Evolutionary conservation across 64 coral and sea anemone genomes (phyloP), one percentile per base, ranked within the genome.

Genomic region (Stichodactyla mertensii): DNA sequence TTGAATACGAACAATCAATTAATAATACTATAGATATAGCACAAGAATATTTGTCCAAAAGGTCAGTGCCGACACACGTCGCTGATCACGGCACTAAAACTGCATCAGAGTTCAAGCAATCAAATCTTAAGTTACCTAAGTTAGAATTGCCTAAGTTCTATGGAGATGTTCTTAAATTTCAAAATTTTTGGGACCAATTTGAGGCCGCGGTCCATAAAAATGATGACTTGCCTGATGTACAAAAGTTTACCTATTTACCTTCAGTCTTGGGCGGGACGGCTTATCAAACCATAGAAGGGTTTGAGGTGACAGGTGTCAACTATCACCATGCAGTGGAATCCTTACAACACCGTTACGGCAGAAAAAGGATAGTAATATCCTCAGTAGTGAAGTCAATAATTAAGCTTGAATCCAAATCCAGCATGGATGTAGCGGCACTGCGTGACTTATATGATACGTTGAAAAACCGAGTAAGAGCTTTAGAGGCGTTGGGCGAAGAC

Each of bases 201-300:
- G 79, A 86, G 51, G 88, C 91, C 4, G 83, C 87, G 16, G 83
- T 89, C 5, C 87, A 93, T 64, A 77, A 93, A 16, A 89, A 89
- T 58, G 60, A 77, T 11, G n/a, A 82, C 18, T 52, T 90, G 10
- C 85, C 88, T 7, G 55, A 51, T 0, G 88, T 94, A 6, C 81
- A 90, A 31, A 94, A 87, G 78, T 91, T 94, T 59, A 94, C 88
- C 8, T 86, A 91, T 86, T 80, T 94, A 27, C 70, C 74, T 3
- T 83, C 89, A 91, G 81, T 88, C 0, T 77, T 94, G n/a, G 71
- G 70, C 15, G 89, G 89, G 12, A n/a, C 52, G 59, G 88, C 93
- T 0, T 84, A 57, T 78, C 79, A 84, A 13, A 80, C 86, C 16
- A 66, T 88, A 26, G 80, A 90, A 55, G 89, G 86, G 84, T 78